phyloP scores from a whole-genome alignment of 2,888 invertebrate genomes.

The Atrina japonica region DNA sequence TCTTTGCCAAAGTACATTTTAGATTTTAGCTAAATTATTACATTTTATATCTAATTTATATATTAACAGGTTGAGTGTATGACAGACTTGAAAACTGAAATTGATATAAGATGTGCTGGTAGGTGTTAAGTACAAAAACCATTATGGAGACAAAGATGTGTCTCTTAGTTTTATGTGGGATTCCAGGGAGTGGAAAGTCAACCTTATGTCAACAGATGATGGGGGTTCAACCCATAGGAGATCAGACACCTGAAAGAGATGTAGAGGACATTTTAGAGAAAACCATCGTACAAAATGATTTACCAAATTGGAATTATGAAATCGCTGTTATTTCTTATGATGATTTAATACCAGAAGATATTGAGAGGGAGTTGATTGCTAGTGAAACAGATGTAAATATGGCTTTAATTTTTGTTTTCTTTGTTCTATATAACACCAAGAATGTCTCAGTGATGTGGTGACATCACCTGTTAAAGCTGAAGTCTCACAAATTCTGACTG shows the following conservation, averaged over 20 bases:
- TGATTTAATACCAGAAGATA: slow-evolving; percentile 54
- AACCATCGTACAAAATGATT: neutral
- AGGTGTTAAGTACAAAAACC: neutral
- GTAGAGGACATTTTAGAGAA: slow-evolving; percentile 6
- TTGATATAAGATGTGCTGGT: too few relatives aligned
- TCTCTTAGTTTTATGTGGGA: slow-evolving; percentile 63
- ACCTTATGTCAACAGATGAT: slow-evolving; percentile 43
- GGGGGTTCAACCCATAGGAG: neutral
- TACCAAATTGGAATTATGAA: neutral
- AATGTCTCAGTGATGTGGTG: too few relatives aligned
- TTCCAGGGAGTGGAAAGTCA: slow-evolving; percentile 70
- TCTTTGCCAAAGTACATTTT: too few relatives aligned
- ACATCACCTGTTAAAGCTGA: too few relatives aligned
- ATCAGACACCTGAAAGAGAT: too few relatives aligned
- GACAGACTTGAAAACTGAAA: too few relatives aligned
- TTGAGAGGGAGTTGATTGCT: slow-evolving; percentile 50
- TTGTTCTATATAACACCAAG: too few relatives aligned
- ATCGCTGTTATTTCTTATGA: slow-evolving; percentile 62
- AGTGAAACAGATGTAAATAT: slow-evolving; percentile 40
- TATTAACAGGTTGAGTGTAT: too few relatives aligned
- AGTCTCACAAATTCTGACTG: too few relatives aligned
- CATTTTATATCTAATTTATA: too few relatives aligned
- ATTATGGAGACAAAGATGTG: slow-evolving; percentile 35
- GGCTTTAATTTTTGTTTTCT: neutral
- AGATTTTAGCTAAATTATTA: too few relatives aligned